A percentile compares a stretch with the other conserved stretches of the same genome.
Conservation (phyloP, 2,888 invertebrate genomes). For the Andricus curvator region DNA sequence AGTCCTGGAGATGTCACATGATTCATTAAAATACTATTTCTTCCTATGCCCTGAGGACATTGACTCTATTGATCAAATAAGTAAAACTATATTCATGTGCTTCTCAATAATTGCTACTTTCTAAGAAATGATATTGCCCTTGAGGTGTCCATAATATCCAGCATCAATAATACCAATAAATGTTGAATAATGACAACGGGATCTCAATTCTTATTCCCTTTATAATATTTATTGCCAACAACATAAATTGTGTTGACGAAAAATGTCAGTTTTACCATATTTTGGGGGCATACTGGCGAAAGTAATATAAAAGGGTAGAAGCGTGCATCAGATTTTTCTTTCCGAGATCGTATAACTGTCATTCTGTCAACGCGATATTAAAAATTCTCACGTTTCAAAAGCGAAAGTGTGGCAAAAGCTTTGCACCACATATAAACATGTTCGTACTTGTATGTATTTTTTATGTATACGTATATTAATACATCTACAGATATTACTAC, state of each 20-base stretch:
- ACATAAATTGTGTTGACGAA: not conserved
- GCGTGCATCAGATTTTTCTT: conserved; percentile 14
- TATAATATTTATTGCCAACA: not conserved
- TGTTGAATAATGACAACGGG: not conserved
- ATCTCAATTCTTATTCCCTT: not conserved
- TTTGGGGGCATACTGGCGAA: not conserved
- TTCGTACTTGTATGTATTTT: not conserved
- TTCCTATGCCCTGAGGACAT: too few species aligned
- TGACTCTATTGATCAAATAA: too few species aligned
- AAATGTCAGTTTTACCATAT: conserved; percentile 12
- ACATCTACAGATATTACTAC: not conserved
- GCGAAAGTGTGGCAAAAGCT: not conserved
- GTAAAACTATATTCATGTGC: too few species aligned
- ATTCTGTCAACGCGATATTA: conserved; percentile 28
- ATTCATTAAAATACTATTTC: too few species aligned
- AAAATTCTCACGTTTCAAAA: conserved; percentile 28
- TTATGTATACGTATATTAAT: not conserved
- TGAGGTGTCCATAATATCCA: not conserved
- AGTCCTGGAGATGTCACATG: too few species aligned
- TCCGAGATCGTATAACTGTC: conserved; percentile 9
- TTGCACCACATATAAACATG: not conserved
- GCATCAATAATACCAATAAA: not conserved
- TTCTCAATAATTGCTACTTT: too few species aligned
- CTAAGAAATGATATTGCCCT: not conserved
- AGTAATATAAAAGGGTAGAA: conserved; percentile 13